Conservation (phyloP, 1,140 invertebrate genomes). For the Eumaeus atala region DNA sequence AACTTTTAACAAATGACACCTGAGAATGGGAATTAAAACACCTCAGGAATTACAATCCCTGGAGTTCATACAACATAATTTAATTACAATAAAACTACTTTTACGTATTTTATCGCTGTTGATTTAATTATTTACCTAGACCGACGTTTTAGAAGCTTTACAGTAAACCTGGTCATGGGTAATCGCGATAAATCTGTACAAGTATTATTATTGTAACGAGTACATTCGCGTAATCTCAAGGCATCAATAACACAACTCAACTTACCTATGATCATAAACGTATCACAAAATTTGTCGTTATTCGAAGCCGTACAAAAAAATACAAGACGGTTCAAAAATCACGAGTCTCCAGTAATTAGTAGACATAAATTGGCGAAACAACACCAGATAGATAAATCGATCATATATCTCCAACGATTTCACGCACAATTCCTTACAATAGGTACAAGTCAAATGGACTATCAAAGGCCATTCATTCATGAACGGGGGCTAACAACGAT, state of each 20-base stretch:
- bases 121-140: no score
- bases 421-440: slow-evolving; percentile 61
- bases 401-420: slow-evolving; percentile 58
- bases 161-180: no score
- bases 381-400: slow-evolving; percentile 44
- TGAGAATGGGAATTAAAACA: no score
- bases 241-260: not conserved
- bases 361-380: slow-evolving; percentile 15
- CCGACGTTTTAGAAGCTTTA: no score
- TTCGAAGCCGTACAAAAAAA: not conserved
- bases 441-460: slow-evolving; percentile 60
- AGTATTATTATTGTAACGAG: no score
- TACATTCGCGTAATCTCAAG: no score
- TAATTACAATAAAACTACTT: no score
- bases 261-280: not conserved
- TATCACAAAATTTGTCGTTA: not conserved
- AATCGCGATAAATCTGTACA: no score
- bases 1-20: no score
- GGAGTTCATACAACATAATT: no score
- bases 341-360: slow-evolving; percentile 47
- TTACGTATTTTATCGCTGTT: no score
- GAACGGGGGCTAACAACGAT: slow-evolving; percentile 70
- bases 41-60: no score
- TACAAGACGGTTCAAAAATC: slow-evolving; percentile 2
- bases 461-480: slow-evolving; percentile 54